A percentile compares a stretch with the other conserved stretches of the same genome.
phyloP scores from a whole-genome alignment of 2,888 invertebrate genomes.

The Himalopsyche japonica region DNA sequence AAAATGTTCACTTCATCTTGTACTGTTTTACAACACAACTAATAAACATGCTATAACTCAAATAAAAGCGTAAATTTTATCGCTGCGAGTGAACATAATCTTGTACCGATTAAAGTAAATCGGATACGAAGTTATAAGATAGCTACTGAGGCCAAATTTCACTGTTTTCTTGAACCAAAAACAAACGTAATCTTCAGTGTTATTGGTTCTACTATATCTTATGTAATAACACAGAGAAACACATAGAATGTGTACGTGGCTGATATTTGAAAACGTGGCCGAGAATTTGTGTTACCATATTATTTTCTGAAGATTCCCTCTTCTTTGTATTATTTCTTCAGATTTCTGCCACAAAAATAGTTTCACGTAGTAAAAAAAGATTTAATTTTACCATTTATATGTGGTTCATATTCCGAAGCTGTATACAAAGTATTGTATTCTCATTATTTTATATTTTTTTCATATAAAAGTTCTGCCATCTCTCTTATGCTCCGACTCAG shows the following conservation, averaged over 20 bases:
- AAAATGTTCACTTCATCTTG: no score
- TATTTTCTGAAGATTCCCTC: slow-evolving; percentile 29
- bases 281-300: slow-evolving; percentile 41
- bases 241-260: slow-evolving; percentile 40
- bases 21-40: no score
- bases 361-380: background rate
- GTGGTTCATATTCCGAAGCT: background rate
- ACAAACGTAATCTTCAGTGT: slow-evolving; percentile 29
- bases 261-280: slow-evolving; percentile 41
- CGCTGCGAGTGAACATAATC: background rate
- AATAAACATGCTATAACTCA: background rate
- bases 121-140: background rate
- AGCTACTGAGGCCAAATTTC: background rate
- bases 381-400: background rate
- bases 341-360: background rate
- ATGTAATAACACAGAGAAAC: slow-evolving; percentile 40
- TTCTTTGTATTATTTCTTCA: slow-evolving; percentile 8
- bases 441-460: background rate
- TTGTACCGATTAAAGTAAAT: background rate
- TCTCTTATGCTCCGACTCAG: background rate
- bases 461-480: background rate
- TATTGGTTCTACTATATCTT: slow-evolving; percentile 41
- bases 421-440: background rate
- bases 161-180: slow-evolving; percentile 15
- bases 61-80: background rate